Evolutionary conservation across 1,140 invertebrate genomes (phyloP).

Genomic region (Mactra quadrangularis): DNA sequence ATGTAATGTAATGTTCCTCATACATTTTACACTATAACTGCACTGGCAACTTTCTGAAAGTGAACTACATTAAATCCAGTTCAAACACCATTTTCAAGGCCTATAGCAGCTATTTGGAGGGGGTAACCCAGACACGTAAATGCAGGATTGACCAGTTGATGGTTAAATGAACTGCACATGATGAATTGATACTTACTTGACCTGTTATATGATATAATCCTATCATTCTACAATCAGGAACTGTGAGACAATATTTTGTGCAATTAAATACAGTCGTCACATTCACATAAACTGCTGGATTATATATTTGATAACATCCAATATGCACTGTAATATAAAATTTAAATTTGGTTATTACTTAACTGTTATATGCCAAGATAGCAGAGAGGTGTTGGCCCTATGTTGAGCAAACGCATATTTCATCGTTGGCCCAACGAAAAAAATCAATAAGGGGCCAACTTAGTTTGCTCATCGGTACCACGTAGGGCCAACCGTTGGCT

Average conservation of each 20-base stretch:
- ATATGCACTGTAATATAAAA: not conserved
- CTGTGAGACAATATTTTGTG: conserved; percentile 14
- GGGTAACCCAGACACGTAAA: not conserved
- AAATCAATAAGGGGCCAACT: not conserved
- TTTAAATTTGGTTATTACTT: not conserved
- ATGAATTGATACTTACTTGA: not conserved
- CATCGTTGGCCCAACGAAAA: not conserved
- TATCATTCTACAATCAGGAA: not conserved
- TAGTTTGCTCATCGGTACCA: not conserved
- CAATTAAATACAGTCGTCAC: not conserved
- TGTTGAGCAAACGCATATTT: not conserved
- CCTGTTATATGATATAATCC: not conserved
- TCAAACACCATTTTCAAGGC: not conserved
- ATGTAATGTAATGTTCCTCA: too few relatives aligned
- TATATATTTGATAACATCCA: not conserved
- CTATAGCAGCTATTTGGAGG: not conserved
- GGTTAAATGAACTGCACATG: not conserved
- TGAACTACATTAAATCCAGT: not conserved
- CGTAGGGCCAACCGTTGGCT: too few relatives aligned
- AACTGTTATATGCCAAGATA: too few relatives aligned
- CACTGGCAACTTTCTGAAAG: not conserved
- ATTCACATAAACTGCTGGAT: not conserved
- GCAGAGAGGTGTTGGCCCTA: not conserved
- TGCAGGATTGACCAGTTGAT: too few relatives aligned
- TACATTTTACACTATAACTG: too few relatives aligned